phyloP scores from a whole-genome alignment of 2,888 invertebrate species.

The Physocephala rufipes region DNA sequence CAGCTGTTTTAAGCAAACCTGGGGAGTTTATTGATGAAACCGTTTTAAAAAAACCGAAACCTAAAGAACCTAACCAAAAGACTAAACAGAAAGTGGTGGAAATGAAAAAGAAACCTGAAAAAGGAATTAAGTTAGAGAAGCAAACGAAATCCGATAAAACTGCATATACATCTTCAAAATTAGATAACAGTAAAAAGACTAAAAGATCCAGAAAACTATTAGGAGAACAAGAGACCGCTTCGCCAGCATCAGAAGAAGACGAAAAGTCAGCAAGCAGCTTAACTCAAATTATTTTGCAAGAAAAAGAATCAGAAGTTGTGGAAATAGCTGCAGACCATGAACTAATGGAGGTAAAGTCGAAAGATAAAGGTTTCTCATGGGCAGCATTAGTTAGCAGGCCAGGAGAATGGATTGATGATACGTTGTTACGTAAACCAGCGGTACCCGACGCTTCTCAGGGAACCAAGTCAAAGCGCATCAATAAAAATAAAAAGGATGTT shows the following conservation, averaged over 20 bases:
- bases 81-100: slow-evolving; percentile 11
- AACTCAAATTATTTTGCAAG: not conserved
- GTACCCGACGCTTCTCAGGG: slow-evolving; percentile 1
- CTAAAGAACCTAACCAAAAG: slow-evolving; percentile 27
- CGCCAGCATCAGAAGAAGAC: slow-evolving; percentile 48
- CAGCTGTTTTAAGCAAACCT: slow-evolving; percentile 52
- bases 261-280: slow-evolving; percentile 44
- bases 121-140: slow-evolving; percentile 43
- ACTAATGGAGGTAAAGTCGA: not conserved
- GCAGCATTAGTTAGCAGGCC: slow-evolving; percentile 54
- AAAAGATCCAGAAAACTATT: slow-evolving; percentile 49
- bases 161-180: not conserved
- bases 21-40: slow-evolving; percentile 61
- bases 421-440: slow-evolving; percentile 41
- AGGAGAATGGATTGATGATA: slow-evolving; percentile 61
- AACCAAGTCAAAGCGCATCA: slow-evolving; percentile 27
- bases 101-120: slow-evolving; percentile 40
- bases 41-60: slow-evolving; percentile 39
- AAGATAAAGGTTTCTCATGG: slow-evolving; percentile 48
- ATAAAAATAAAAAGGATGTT: slow-evolving; percentile 27
- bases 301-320: not conserved
- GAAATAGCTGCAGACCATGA: not conserved
- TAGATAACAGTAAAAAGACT: slow-evolving; percentile 1
- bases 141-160: slow-evolving; percentile 41
- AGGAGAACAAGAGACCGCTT: slow-evolving; percentile 43